Base-by-base conservation (phyloP, 1,140 invertebrate genomes). In the Holotrichia oblita region DNA sequence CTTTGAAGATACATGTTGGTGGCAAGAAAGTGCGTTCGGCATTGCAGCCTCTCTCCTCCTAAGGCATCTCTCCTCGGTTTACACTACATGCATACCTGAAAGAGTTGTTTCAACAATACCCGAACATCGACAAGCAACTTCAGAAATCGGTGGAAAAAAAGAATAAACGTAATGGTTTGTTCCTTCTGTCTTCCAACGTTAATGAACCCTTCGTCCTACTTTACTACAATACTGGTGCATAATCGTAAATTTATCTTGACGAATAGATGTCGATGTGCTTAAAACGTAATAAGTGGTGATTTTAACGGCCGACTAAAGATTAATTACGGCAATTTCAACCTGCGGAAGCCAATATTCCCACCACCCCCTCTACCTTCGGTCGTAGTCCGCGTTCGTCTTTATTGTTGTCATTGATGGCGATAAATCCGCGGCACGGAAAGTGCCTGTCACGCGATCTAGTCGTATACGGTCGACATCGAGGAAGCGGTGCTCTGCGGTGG, bases 331-430 rank as follows among this genome's bases (percentile, higher is more conserved):
- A 69, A 69, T 69, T 27, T 69, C 7, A 34, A 27, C 61, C n/a
- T 22, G 61, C 22, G 61, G 17, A 69, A 24, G 27, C 61, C 10
- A 48, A 34, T 34, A 34, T 34, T 48, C 1, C 10, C 44, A 6
- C 44, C 44, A 6, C n/a, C 10, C 44, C 44, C n/a, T n/a, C n/a
- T n/a, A 24, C 20, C 61, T 34, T 27, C 61, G 61, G 61, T 69
- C 61, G 27, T 69, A 22, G 22, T 27, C 17, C 27, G 12, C 22
- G 20, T 69, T 69, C 8, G 61, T 69, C 61, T 69, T 69, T 69
- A 69, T 34, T 69, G 61, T 69, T 20, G 27, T 69, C 61, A 69
- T 69, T 14, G 61, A 69, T 34, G 61, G 22, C 22, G 61, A 69
- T 69, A 69, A 69, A 69, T 69, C 61, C 22, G 61, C 61, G 8